phyloP scores from a whole-genome alignment of 2,888 invertebrate species.

The Polietes domitor region DNA sequence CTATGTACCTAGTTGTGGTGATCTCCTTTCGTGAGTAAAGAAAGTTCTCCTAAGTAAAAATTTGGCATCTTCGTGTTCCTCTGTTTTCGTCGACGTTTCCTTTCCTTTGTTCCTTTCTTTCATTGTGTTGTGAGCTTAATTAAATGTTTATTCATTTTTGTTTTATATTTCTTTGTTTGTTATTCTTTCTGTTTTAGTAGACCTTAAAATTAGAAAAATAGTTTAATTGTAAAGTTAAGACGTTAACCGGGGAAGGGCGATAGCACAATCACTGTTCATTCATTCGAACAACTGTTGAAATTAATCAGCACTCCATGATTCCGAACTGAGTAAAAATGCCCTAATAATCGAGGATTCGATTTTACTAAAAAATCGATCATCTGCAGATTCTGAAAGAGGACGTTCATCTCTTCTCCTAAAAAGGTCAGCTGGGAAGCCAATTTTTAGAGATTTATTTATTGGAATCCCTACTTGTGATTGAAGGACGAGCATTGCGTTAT shows the following conservation, averaged over 20 bases:
- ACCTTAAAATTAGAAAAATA: slow-evolving; percentile 19
- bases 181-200: too few species aligned
- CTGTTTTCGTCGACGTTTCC: neutral
- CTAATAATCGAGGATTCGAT: too few species aligned
- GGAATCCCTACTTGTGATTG: too few species aligned
- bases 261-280: neutral
- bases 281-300: too few species aligned
- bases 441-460: too few species aligned
- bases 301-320: too few species aligned
- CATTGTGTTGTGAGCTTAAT: slow-evolving; percentile 3
- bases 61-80: slow-evolving; percentile 65
- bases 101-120: neutral
- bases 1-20: slow-evolving; percentile 41
- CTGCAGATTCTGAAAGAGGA: too few species aligned
- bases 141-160: neutral
- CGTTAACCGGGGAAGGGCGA: neutral
- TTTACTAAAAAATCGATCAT: too few species aligned
- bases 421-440: too few species aligned
- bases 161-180: neutral
- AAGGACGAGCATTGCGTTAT: too few species aligned
- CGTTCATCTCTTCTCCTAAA: too few species aligned
- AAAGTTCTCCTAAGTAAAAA: slow-evolving; percentile 37
- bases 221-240: neutral
- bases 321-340: too few species aligned
- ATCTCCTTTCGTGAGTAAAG: slow-evolving; percentile 47